Evolutionary conservation across 2,113 vertebrate genomes (phyloP).

Genomic region (Plectropomus leopardus): DNA sequence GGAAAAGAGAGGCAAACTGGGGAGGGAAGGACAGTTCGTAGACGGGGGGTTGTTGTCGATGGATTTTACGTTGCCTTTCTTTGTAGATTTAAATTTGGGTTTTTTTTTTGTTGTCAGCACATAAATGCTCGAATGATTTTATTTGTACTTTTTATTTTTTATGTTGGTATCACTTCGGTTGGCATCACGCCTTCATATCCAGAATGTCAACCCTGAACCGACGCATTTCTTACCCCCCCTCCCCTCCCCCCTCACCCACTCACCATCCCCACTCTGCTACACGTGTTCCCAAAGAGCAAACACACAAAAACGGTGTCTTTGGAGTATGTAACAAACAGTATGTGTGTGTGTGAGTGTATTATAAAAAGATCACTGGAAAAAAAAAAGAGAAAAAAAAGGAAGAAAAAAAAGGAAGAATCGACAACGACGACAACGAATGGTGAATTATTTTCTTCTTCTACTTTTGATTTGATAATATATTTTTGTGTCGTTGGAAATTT

Average conservation of each 20-base stretch:
- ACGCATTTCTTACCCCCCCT: constrained; percentile 10
- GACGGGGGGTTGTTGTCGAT: constrained; percentile 8
- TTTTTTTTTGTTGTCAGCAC: constrained; percentile 60
- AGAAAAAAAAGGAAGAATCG: constrained; percentile 18
- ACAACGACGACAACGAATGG: constrained; percentile 49
- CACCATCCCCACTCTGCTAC: constrained; percentile 1
- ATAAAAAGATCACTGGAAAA: constrained; percentile 71
- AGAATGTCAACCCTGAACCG: constrained; percentile 73
- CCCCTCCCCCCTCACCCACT: not conserved
- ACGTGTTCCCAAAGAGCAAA: constrained; percentile 62
- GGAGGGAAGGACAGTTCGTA: constrained; percentile 22
- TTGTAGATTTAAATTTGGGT: constrained; percentile 57
- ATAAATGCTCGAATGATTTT: constrained; percentile 58
- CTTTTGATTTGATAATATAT: constrained; percentile 77
- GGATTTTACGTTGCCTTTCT: constrained; percentile 73
- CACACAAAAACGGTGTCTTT: constrained; percentile 40
- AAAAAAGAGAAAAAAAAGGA: constrained; percentile 2
- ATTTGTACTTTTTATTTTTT: constrained; percentile 46
- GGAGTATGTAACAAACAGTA: constrained; percentile 40
- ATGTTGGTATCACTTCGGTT: constrained; percentile 61
- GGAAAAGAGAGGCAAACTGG: constrained; percentile 70
- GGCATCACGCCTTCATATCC: constrained; percentile 74
- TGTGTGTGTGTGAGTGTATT: constrained; percentile 28
- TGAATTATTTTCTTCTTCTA: constrained; percentile 71
- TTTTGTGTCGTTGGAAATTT: constrained; percentile 69